Percentiles rank a stretch among this genome's conserved stretches.
Conservation (phyloP, 1,140 invertebrate genomes). For the Drosophila mojavensis region DNA sequence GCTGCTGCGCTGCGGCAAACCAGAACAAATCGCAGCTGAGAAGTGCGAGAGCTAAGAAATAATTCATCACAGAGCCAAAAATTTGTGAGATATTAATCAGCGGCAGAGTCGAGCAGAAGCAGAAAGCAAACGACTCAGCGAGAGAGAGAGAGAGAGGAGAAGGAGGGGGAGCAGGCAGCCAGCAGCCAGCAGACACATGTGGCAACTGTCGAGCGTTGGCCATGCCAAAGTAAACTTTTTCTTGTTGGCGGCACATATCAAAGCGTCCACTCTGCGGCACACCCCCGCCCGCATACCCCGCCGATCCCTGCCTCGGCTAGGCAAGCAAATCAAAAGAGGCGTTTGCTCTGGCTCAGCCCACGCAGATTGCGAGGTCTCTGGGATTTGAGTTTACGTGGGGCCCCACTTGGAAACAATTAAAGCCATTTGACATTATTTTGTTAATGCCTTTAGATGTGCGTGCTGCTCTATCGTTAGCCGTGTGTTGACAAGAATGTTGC, state of each 20-base stretch:
- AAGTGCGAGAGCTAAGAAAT: constrained; percentile 63
- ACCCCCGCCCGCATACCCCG: not conserved
- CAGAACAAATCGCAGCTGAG: constrained; percentile 54
- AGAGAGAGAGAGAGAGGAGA: not conserved
- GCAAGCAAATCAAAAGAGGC: constrained; percentile 63
- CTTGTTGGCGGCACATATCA: constrained; percentile 65
- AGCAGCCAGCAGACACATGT: constrained; percentile 54
- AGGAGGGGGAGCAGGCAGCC: not conserved
- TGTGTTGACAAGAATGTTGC: constrained; percentile 29
- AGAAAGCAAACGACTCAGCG: not conserved
- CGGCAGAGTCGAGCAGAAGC: not conserved
- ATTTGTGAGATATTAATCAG: constrained; percentile 77
- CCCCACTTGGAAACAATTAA: constrained; percentile 72
- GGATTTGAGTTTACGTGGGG: constrained; percentile 6
- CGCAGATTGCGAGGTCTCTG: constrained; percentile 40
- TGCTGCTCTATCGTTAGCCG: not conserved
- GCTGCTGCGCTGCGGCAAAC: not conserved
- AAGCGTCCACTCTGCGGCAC: constrained; percentile 22
- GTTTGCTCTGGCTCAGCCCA: constrained; percentile 47
- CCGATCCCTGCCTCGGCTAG: not conserved
- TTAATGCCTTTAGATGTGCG: constrained; percentile 46
- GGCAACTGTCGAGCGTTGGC: constrained; percentile 54
- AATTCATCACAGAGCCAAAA: constrained; percentile 74
- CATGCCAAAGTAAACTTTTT: constrained; percentile 69
- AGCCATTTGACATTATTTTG: constrained; percentile 74